Conservation (phyloP, 2,113 vertebrate genomes). For the Trematomus loennbergii region DNA sequence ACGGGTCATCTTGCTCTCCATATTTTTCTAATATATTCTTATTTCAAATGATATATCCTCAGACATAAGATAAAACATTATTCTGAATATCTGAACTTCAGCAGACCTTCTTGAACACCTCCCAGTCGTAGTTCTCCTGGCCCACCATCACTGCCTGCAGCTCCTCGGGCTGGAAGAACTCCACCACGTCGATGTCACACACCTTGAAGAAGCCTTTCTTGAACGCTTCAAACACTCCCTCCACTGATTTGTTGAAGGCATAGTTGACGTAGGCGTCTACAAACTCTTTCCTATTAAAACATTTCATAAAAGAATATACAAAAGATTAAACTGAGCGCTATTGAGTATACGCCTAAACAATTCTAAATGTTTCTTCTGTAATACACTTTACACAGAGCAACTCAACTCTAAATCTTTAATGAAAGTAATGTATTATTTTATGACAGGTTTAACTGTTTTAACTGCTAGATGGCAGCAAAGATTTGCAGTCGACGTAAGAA, state of each 20-base stretch:
- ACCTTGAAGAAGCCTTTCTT: conserved; percentile 88
- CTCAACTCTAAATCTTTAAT: no score
- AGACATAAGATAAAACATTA: background rate
- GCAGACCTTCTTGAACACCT: conserved; percentile 83
- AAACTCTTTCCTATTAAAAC: conserved; percentile 80
- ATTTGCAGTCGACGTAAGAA: background rate
- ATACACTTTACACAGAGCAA: no score
- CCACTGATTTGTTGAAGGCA: conserved; percentile 86
- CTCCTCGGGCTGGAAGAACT: conserved; percentile 87
- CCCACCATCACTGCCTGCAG: conserved; percentile 84
- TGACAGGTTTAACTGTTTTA: background rate
- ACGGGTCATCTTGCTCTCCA: background rate
- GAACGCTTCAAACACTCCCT: conserved; percentile 83
- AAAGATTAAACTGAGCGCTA: background rate
- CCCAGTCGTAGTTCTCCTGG: conserved; percentile 86
- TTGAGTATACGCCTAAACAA: no score
- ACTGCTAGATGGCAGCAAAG: conserved; percentile 1
- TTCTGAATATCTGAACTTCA: background rate
- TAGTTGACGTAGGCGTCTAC: conserved; percentile 84
- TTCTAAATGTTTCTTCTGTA: background rate
- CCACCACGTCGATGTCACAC: conserved; percentile 78
- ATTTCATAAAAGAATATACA: background rate
- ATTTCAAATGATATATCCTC: background rate
- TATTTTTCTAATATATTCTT: background rate
- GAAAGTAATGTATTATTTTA: no score